Evolutionary conservation across 2,113 vertebrate genomes (phyloP), one percentile per base, ranked within the genome.

Genomic region (Ardeotis arabs): DNA sequence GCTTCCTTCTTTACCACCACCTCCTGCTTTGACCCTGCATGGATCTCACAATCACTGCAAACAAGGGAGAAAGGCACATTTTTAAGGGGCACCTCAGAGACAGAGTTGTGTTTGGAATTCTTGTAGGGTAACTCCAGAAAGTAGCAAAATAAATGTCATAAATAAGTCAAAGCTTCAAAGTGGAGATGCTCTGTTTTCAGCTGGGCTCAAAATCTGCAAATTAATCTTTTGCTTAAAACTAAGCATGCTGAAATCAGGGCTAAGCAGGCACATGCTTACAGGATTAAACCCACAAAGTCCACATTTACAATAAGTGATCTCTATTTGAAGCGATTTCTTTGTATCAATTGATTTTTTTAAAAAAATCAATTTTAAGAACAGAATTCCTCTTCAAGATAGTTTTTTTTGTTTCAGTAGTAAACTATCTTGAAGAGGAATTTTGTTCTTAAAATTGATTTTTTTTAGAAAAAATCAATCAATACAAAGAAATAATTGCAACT

Each of bases 1-100:
- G 3, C 47, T 72, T 64, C 44, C 18, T 67, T 56, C 33, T 52
- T 62, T 79, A 35, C 20, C 4, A 2, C 20, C 9, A 18, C 23
- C 33, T 63, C 41, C 19, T 0, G 2, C 50, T 56, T 22, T 19
- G 47, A 47, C 27, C 45, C 66, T 0, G 0, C 31, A 60, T 1
- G 2, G 62, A 87, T 39, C 7, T 3, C 39, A 35, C 41, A 31
- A 16, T 13, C 20, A 4, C 70, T 44, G 53, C 47, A 39, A 47
- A 6, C 16, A 58, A 27, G 9, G 31, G 37, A 58, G 14, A 66
- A 92, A 73, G 29, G 29, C 10, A 49, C 14, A 16, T 66, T 58
- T 59, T 7, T 53, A 62, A 45, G 3, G 5, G 19, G 27, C 20
- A 41, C 37, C 49, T 47, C 41, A 50, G 66, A 69, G 29, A 21